Evolutionary conservation across 2,888 invertebrate genomes (phyloP).

Genomic region (Amphipoea oculea): DNA sequence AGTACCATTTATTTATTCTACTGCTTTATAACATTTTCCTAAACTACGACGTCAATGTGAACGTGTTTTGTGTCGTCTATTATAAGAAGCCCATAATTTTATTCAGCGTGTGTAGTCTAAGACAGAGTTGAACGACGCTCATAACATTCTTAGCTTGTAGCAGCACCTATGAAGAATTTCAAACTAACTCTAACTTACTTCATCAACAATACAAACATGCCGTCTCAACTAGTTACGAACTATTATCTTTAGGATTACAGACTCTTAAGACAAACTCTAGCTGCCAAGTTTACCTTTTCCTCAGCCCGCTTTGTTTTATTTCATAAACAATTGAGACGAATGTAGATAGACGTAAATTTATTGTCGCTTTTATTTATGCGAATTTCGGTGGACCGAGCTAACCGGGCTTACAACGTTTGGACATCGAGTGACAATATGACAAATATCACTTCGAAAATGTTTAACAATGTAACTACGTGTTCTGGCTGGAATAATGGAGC

Average conservation of each 20-base stretch:
- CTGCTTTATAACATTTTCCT: constrained; percentile 9
- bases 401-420: constrained; percentile 19
- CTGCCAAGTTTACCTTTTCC: constrained; percentile 72
- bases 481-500: background rate
- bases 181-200: constrained; percentile 80
- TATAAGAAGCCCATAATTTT: constrained; percentile 45
- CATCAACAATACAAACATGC: constrained; percentile 85
- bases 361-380: constrained; percentile 21
- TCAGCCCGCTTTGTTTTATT: constrained; percentile 68
- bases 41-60: constrained; percentile 3
- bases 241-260: constrained; percentile 85
- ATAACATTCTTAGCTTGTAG: constrained; percentile 74
- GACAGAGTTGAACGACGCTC: constrained; percentile 63
- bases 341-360: constrained; percentile 35
- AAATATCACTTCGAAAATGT: constrained; percentile 21
- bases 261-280: constrained; percentile 78
- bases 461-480: constrained; percentile 15
- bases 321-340: constrained; percentile 60
- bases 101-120: constrained; percentile 57
- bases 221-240: constrained; percentile 82
- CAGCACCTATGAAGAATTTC: constrained; percentile 78
- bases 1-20: constrained; percentile 25
- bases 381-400: constrained; percentile 8
- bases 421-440: constrained; percentile 38
- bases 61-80: constrained; percentile 34